Evolutionary conservation across 1,140 invertebrate genomes (phyloP).

Genomic region (Calephelis nemesis): DNA sequence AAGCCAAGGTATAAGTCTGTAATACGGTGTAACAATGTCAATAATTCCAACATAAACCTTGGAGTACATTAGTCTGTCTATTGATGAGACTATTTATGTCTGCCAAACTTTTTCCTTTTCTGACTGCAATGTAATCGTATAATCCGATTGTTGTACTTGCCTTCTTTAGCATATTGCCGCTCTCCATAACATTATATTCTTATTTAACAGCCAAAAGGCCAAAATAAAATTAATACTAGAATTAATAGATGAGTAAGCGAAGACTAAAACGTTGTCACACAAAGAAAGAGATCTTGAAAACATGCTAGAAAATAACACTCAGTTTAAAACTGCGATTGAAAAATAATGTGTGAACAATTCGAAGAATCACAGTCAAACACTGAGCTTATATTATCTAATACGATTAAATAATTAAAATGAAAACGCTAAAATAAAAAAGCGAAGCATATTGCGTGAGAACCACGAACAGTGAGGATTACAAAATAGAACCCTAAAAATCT

Average conservation of each 20-base stretch:
- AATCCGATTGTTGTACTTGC: neutral
- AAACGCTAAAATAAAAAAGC: neutral
- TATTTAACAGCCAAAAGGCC: conserved; percentile 8
- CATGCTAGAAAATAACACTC: neutral
- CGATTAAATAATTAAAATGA: neutral
- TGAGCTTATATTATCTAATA: conserved; percentile 8
- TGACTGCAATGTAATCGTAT: neutral
- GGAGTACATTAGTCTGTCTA: too few species aligned
- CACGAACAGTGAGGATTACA: neutral
- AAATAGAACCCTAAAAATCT: too few species aligned
- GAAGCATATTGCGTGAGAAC: neutral
- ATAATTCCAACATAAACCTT: too few species aligned
- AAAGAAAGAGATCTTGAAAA: conserved; percentile 14
- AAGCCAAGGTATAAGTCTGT: too few species aligned
- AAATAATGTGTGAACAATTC: neutral
- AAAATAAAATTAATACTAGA: conserved; percentile 9
- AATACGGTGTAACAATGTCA: too few species aligned
- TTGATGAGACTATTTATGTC: too few species aligned
- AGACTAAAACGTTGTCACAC: conserved; percentile 13
- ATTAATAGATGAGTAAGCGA: conserved; percentile 3
- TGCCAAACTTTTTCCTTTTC: neutral
- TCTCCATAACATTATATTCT: conserved; percentile 4
- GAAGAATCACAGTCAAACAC: neutral
- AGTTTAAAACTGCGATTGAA: neutral
- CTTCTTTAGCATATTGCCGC: neutral